Percentiles rank a stretch among this genome's conserved stretches.
Conservation (phyloP, 1,140 invertebrate species). For the Drosophila novamexicana region DNA sequence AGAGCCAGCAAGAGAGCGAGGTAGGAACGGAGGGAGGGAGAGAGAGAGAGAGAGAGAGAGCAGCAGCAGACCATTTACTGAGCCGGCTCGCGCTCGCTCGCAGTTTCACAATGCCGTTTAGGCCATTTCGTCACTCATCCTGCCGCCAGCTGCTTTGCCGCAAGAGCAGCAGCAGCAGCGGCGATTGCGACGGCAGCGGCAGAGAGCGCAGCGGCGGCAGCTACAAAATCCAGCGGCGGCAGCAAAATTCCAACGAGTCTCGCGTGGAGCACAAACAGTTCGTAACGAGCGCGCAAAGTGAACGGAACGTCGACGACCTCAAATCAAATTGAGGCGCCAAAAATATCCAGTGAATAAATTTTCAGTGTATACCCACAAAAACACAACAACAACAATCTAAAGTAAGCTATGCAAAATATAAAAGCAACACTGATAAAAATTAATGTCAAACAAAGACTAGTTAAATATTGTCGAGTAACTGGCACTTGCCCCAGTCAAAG, state of each 20-base stretch:
- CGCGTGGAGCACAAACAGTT: slow-evolving; percentile 65
- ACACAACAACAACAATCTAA: slow-evolving; percentile 32
- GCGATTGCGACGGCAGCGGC: slow-evolving; percentile 2
- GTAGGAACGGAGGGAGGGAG: not conserved
- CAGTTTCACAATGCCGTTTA: slow-evolving; percentile 63
- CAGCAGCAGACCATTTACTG: not conserved
- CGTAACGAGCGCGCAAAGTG: slow-evolving; percentile 69
- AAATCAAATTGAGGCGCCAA: slow-evolving; percentile 49
- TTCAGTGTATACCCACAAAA: slow-evolving; percentile 39
- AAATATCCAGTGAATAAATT: slow-evolving; percentile 36
- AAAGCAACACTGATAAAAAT: slow-evolving; percentile 15
- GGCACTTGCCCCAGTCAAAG: slow-evolving; percentile 28
- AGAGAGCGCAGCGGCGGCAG: slow-evolving; percentile 25
- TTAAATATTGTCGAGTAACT: not conserved
- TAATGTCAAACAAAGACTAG: slow-evolving; percentile 2
- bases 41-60: slow-evolving; percentile 26
- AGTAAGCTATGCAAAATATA: slow-evolving; percentile 48
- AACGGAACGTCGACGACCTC: slow-evolving; percentile 75
- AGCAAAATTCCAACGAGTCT: slow-evolving; percentile 66
- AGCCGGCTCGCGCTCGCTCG: slow-evolving; percentile 31
- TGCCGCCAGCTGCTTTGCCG: slow-evolving; percentile 42
- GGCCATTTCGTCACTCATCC: slow-evolving; percentile 78
- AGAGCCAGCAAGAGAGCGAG: slow-evolving; percentile 43
- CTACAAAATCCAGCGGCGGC: slow-evolving; percentile 75
- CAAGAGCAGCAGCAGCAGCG: slow-evolving; percentile 20